Evolutionary conservation across 2,797 vertebrate genomes (phyloP).

Genomic region (Semaprochilodus insignis): DNA sequence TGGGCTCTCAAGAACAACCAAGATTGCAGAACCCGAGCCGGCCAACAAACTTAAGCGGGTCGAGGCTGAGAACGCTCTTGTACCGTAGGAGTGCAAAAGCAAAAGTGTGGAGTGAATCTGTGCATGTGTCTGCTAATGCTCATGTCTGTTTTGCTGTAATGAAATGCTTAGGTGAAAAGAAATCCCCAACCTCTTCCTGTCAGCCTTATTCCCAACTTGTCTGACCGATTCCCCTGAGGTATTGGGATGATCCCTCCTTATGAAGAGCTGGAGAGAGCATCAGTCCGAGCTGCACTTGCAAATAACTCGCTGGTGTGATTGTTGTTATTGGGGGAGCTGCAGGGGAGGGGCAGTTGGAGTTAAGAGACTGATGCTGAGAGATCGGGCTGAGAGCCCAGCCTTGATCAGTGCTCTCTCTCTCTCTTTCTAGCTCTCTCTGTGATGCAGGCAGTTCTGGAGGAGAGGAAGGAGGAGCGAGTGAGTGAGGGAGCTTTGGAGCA

Average conservation of each 20-base stretch:
- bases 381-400: slow-evolving; percentile 60
- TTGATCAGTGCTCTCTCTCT: slow-evolving; percentile 63
- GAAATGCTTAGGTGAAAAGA: neutral
- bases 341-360: slow-evolving; percentile 48
- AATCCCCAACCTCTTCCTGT: neutral
- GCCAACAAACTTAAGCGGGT: neutral
- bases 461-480: slow-evolving; percentile 67
- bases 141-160: neutral
- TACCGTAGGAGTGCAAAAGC: neutral
- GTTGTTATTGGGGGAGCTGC: slow-evolving; percentile 36
- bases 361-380: slow-evolving; percentile 47
- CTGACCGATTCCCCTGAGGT: slow-evolving; percentile 43
- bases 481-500: slow-evolving; percentile 73
- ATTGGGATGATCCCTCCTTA: slow-evolving; percentile 6
- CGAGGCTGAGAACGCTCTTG: neutral
- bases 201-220: slow-evolving; percentile 61
- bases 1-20: neutral
- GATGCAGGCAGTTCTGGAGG: slow-evolving; percentile 74
- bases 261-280: slow-evolving; percentile 51
- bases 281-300: slow-evolving; percentile 12
- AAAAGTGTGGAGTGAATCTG: neutral
- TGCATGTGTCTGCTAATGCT: neutral
- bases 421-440: slow-evolving; percentile 56
- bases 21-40: neutral
- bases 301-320: slow-evolving; percentile 19